phyloP scores from a whole-genome alignment of 2,797 vertebrate genomes.

The Chelon auratus region DNA sequence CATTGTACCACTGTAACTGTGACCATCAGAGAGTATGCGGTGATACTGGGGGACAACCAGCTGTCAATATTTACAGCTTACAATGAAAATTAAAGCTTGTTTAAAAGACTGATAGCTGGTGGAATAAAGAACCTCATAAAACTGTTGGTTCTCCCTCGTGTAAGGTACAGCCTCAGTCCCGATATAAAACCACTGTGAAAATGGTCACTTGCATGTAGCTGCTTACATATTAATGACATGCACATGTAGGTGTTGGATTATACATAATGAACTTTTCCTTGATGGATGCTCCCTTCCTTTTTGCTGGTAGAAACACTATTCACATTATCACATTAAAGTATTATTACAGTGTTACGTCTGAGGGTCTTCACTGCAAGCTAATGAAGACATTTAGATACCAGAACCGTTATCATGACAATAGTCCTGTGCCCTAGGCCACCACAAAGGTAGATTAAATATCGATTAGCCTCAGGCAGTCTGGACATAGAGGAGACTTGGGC shows the following conservation, averaged over 20 bases:
- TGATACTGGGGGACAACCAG: background rate
- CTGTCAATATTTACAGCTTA: conserved; percentile 17
- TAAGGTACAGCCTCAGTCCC: background rate
- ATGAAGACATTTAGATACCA: conserved; percentile 19
- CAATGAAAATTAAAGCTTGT: conserved; percentile 15
- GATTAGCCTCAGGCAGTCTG: conserved; percentile 37
- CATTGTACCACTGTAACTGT: background rate
- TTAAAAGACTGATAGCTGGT: conserved; percentile 14
- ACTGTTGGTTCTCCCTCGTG: background rate
- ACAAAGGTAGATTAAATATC: conserved; percentile 56
- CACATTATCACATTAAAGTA: conserved; percentile 3
- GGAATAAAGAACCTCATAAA: background rate
- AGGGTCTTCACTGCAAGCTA: background rate
- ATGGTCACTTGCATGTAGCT: background rate
- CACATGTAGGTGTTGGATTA: background rate
- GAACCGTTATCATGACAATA: conserved; percentile 18
- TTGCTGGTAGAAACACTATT: background rate
- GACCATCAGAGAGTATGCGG: background rate
- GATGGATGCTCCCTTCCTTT: background rate
- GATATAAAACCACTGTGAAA: background rate
- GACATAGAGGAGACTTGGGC: conserved; percentile 19
- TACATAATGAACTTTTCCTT: background rate
- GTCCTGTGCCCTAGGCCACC: conserved; percentile 10
- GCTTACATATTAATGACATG: background rate
- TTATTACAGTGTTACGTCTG: background rate